Evolutionary conservation across 2,113 vertebrate genomes (phyloP).

Genomic region (Crotalus helleri): DNA sequence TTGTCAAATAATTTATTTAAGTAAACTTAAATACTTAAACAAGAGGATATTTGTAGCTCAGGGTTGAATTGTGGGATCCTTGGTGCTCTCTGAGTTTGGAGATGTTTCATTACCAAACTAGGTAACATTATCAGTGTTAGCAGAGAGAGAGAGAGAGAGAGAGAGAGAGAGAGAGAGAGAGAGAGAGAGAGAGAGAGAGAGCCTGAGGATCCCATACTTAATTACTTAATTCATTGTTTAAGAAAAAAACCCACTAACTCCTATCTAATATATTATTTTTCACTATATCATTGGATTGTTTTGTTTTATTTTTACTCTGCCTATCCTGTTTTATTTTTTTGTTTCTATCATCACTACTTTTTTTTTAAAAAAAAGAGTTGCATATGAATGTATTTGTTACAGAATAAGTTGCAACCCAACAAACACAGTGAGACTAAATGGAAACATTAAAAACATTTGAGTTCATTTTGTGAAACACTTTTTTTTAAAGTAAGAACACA

Average conservation of each 20-base stretch:
- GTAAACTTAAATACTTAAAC: neutral
- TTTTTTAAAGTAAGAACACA: neutral
- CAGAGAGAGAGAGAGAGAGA: neutral
- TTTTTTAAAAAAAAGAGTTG: neutral
- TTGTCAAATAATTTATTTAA: neutral
- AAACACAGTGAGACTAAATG: neutral
- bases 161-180: too few relatives aligned
- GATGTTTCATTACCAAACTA: neutral
- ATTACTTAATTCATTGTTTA: neutral
- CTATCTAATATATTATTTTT: neutral
- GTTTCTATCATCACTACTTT: neutral
- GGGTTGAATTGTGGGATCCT: neutral
- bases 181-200: too few relatives aligned
- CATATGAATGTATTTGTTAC: neutral
- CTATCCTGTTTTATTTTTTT: neutral
- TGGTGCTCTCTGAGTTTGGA: neutral
- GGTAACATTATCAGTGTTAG: neutral
- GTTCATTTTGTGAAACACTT: neutral
- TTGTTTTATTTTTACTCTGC: neutral
- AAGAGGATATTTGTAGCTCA: neutral
- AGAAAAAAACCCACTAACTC: neutral
- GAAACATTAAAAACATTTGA: neutral
- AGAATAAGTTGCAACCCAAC: neutral
- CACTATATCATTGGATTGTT: neutral
- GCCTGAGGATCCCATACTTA: neutral